Percentiles rank a stretch among this genome's conserved stretches.
Evolutionary conservation across 1,140 invertebrate species (phyloP).

Genomic region (Zaprionus vittiger): DNA sequence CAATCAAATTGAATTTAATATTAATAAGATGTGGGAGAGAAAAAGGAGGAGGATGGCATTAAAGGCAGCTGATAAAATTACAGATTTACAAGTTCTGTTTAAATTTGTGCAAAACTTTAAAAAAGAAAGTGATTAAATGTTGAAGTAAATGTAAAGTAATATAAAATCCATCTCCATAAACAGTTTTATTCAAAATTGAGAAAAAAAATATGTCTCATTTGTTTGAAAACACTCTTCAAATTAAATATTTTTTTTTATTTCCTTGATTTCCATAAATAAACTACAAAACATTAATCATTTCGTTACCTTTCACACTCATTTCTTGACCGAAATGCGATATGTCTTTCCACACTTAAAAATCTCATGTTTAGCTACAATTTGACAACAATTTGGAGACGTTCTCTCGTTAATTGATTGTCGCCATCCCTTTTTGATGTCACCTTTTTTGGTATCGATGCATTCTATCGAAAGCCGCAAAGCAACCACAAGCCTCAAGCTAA

Average conservation of each 20-base stretch:
- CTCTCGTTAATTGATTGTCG: neutral
- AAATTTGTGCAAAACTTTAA: neutral
- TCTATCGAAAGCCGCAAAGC: constrained; percentile 3
- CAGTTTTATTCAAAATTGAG: too few relatives aligned
- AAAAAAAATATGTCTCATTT: too few relatives aligned
- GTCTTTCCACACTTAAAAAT: neutral
- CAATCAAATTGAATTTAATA: constrained; percentile 81
- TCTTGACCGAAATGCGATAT: neutral
- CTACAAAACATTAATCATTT: neutral
- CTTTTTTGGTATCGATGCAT: constrained; percentile 5
- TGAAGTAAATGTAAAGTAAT: too few relatives aligned
- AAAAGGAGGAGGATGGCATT: neutral
- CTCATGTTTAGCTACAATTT: neutral
- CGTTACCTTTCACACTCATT: neutral
- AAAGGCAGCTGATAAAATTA: neutral
- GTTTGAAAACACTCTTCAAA: too few relatives aligned
- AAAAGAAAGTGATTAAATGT: too few relatives aligned
- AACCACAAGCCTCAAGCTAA: neutral
- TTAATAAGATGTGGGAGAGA: constrained; percentile 42
- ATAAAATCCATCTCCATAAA: too few relatives aligned
- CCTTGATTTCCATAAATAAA: neutral
- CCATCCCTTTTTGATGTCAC: neutral
- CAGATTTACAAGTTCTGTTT: neutral
- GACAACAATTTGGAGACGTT: neutral
- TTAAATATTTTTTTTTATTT: too few relatives aligned